Evolutionary conservation across 2,797 vertebrate species (phyloP).

Genomic region (Dicrostonyx torquatus): DNA sequence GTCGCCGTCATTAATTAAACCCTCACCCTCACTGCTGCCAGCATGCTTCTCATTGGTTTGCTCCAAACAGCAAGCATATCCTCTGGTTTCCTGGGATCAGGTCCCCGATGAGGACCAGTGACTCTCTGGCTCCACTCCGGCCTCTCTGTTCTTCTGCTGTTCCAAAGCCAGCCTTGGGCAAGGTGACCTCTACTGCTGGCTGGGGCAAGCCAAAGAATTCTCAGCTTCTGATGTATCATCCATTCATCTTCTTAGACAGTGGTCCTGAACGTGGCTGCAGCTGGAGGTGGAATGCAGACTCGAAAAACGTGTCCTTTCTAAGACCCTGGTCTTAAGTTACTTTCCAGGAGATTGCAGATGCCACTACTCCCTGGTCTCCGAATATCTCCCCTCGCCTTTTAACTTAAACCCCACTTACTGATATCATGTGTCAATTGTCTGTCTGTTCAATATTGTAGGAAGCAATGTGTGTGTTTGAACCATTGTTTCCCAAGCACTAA

Average conservation of each 20-base stretch:
- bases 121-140: background rate
- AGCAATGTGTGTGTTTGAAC: background rate
- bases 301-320: background rate
- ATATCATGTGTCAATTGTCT: background rate
- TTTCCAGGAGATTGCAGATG: background rate
- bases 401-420: background rate
- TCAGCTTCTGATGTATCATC: background rate
- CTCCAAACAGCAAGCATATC: background rate
- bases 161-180: slow-evolving; percentile 52
- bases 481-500: background rate
- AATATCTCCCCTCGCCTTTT: too few relatives aligned
- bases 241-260: slow-evolving; percentile 45
- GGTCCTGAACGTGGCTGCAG: background rate
- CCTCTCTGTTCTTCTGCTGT: slow-evolving; percentile 3
- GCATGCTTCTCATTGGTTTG: background rate
- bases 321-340: background rate
- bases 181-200: slow-evolving; percentile 47
- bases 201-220: slow-evolving; percentile 11
- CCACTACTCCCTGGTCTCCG: background rate
- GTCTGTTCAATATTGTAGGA: background rate
- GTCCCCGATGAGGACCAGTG: background rate
- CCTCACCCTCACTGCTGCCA: background rate
- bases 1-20: background rate
- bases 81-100: slow-evolving; percentile 15
- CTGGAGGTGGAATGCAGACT: background rate